Conservation (phyloP, 1,140 invertebrate species). For the Ceratina calcarata region DNA sequence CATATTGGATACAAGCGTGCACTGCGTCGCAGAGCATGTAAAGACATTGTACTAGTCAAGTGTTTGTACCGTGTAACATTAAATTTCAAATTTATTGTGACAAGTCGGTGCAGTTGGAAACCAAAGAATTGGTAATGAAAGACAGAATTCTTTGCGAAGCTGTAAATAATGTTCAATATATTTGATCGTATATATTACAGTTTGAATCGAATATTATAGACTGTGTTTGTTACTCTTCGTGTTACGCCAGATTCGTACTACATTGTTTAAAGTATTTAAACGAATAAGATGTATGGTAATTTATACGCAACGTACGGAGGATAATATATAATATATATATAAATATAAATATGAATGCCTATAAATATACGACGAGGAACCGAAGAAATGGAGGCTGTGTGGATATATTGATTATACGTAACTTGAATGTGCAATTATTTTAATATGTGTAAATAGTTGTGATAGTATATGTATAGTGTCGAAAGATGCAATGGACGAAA, state of each 20-base stretch:
- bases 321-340: constrained; percentile 17
- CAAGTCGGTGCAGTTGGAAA: background rate
- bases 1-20: background rate
- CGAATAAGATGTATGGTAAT: constrained; percentile 30
- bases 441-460: constrained; percentile 49
- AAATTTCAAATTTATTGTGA: background rate
- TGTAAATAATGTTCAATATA: constrained; percentile 35
- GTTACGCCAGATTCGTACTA: constrained; percentile 46
- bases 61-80: background rate
- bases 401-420: constrained; percentile 44
- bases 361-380: constrained; percentile 11
- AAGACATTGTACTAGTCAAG: background rate
- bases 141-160: background rate
- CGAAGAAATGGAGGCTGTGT: background rate
- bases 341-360: constrained; percentile 19
- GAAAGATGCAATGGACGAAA: background rate
- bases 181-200: constrained; percentile 33
- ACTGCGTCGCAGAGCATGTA: background rate
- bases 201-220: constrained; percentile 42
- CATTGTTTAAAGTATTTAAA: constrained; percentile 51
- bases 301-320: constrained; percentile 10
- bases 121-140: background rate
- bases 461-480: constrained; percentile 39
- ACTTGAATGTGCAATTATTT: constrained; percentile 49
- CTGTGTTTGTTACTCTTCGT: constrained; percentile 50